Evolutionary conservation across 2,797 vertebrate genomes (phyloP).

Genomic region (Coilia nasus): DNA sequence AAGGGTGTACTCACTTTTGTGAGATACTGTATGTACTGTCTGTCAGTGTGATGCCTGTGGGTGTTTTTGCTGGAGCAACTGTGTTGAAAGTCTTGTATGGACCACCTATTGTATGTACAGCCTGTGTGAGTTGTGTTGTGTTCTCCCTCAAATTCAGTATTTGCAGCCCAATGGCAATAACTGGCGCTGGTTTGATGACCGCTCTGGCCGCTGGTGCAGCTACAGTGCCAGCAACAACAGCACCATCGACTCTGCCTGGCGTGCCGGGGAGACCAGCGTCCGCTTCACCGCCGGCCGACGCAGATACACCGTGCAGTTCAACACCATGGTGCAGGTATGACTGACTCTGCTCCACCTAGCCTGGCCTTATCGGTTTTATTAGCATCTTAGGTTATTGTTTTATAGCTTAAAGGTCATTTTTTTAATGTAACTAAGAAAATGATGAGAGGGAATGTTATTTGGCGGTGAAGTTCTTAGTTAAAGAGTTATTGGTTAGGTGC

Average conservation of each 20-base stretch:
- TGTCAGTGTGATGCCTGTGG: not conserved
- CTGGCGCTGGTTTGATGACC: constrained; percentile 98
- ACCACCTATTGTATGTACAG: too few species aligned
- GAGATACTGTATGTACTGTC: not conserved
- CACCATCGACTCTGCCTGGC: constrained; percentile 94
- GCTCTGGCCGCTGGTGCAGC: constrained; percentile 96
- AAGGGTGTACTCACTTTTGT: too few species aligned
- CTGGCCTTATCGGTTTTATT: too few species aligned
- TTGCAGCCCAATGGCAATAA: constrained; percentile 95
- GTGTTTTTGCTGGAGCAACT: not conserved
- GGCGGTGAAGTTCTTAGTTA: too few species aligned
- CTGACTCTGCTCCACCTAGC: not conserved
- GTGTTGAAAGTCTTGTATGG: too few species aligned
- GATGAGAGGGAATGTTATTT: too few species aligned
- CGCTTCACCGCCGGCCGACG: constrained; percentile 93
- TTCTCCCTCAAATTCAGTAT: constrained; percentile 72
- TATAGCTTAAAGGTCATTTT: too few species aligned
- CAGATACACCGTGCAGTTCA: constrained; percentile 97
- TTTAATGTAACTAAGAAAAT: too few species aligned
- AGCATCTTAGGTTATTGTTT: too few species aligned
- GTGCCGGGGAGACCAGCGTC: constrained; percentile 91
- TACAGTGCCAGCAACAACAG: constrained; percentile 97
- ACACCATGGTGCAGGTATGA: constrained; percentile 96
- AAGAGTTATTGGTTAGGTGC: constrained; percentile 71
- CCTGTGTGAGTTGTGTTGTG: not conserved